A percentile compares a stretch with the other conserved stretches of the same genome.
These are phyloP conservation scores for Diaprepes abbreviatus DNA, from an alignment of 2,888 invertebrate species.

Conservation along the genomic window DNA sequence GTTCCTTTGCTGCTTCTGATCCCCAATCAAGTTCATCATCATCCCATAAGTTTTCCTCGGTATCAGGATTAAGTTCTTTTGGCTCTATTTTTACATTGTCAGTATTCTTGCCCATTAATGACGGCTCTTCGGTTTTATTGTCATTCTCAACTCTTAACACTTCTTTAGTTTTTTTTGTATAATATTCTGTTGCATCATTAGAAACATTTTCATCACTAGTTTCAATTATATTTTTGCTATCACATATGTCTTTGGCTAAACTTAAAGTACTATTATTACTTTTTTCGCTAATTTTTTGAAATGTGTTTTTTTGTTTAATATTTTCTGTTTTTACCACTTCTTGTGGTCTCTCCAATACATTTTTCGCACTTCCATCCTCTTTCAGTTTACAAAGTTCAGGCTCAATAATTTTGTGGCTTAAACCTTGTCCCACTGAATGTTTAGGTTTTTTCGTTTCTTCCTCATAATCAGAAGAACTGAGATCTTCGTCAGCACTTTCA, in stretches of 20 bases:
- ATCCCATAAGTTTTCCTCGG: slow-evolving; percentile 65
- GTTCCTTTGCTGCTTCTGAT: slow-evolving; percentile 47
- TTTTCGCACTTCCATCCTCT: slow-evolving; percentile 2
- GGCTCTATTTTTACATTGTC: neutral
- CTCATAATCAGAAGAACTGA: slow-evolving; percentile 68
- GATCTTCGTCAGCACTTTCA: slow-evolving; percentile 83
- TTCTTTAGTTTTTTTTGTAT: neutral
- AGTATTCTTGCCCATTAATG: neutral
- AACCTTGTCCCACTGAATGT: neutral
- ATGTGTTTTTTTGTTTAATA: neutral
- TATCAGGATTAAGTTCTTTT: neutral
- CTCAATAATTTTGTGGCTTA: slow-evolving; percentile 22
- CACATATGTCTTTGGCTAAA: neutral
- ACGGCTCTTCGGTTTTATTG: neutral
- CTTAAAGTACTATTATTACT: neutral
- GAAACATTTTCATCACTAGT: neutral
- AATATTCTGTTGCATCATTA: neutral
- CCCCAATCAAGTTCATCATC: slow-evolving; percentile 58
- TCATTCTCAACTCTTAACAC: neutral
- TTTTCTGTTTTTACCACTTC: neutral
- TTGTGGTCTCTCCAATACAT: neutral
- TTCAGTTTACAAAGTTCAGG: slow-evolving; percentile 33
- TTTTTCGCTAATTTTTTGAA: neutral
- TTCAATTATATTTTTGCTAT: neutral
- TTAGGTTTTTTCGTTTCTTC: slow-evolving; percentile 30